Percentiles rank a stretch among this genome's conserved stretches.
phyloP scores from a whole-genome alignment of 2,113 vertebrate genomes.

The Indicator indicator region DNA sequence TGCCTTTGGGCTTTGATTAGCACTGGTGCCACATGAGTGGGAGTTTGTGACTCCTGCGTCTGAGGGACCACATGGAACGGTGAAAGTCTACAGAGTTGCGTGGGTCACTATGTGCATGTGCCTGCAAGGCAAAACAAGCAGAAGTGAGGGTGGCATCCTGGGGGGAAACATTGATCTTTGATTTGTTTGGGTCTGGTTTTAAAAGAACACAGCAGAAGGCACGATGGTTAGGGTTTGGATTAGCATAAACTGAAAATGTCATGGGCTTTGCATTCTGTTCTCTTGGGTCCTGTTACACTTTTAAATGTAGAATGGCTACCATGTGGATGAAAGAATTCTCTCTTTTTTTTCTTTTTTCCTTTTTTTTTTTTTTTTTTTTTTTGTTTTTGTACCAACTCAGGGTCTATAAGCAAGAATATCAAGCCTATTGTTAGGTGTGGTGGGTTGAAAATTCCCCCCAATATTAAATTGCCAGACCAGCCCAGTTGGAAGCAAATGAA shows the following conservation, averaged over 20 bases:
- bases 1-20: conserved; percentile 37
- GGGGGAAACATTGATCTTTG: background rate
- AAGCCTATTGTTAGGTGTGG: background rate
- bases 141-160: background rate
- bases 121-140: background rate
- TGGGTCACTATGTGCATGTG: background rate
- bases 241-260: background rate
- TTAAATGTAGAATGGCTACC: background rate
- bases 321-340: background rate
- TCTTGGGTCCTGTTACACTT: background rate
- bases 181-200: background rate
- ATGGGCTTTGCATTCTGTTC: background rate
- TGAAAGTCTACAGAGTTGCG: background rate
- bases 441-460: no score
- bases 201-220: background rate
- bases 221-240: background rate
- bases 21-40: background rate
- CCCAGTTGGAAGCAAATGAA: no score
- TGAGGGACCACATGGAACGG: background rate
- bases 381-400: background rate
- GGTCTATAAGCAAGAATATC: background rate
- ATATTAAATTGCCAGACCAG: no score
- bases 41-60: background rate
- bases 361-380: background rate
- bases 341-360: background rate